A percentile compares a stretch with the other conserved stretches of the same genome.
Evolutionary conservation across 53 echinoderm and acorn worm genomes (phyloP).

Genomic region (Crossaster papposus): DNA sequence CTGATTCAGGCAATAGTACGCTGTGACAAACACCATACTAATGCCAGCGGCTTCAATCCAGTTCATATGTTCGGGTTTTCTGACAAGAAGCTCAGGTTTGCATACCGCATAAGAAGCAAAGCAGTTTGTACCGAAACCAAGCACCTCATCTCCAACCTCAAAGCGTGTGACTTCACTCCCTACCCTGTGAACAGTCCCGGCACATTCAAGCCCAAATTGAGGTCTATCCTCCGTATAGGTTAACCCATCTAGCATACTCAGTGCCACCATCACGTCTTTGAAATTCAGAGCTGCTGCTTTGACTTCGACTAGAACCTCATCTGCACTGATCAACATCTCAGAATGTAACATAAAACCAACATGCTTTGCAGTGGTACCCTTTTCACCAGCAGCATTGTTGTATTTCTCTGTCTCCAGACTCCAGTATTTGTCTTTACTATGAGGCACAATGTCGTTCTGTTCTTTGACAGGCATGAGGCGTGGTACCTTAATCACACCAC

Average conservation of each 20-base stretch:
- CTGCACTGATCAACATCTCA: conserved; percentile 39
- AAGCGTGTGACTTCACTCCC: conserved; percentile 72
- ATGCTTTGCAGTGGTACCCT: conserved; percentile 1
- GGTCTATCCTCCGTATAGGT: neutral
- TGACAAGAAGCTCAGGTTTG: conserved; percentile 56
- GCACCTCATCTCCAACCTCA: conserved; percentile 59
- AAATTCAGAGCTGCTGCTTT: conserved; percentile 70
- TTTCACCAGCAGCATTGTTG: neutral
- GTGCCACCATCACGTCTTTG: conserved; percentile 65
- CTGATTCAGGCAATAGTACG: conserved; percentile 77
- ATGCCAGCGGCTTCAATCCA: conserved; percentile 67
- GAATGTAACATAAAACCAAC: conserved; percentile 58
- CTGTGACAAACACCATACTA: conserved; percentile 67
- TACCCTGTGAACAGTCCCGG: conserved; percentile 72
- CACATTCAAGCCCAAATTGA: conserved; percentile 66
- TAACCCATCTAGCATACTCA: conserved; percentile 56
- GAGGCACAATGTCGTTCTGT: neutral
- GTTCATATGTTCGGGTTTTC: conserved; percentile 64
- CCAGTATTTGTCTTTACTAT: conserved; percentile 1
- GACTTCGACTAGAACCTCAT: conserved; percentile 68
- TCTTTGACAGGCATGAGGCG: conserved; percentile 42
- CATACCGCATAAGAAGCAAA: conserved; percentile 77
- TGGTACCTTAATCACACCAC: conserved; percentile 45
- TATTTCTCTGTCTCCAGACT: neutral
- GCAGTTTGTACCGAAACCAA: conserved; percentile 72